Conservation (phyloP, 92 coral and sea anemone species). For the Umimayanthus chanpuru region DNA sequence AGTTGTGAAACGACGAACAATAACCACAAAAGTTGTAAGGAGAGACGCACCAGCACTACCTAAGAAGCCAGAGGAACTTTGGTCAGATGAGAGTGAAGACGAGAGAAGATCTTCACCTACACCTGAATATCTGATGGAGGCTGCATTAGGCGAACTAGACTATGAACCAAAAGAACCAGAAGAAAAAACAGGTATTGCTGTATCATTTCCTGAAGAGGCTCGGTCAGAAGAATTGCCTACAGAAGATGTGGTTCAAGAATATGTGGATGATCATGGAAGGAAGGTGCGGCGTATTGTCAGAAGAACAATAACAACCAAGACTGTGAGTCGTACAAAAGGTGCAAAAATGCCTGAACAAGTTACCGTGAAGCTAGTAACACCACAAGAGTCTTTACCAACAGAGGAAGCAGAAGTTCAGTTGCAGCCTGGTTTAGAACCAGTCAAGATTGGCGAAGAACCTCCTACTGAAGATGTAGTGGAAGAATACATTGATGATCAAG, state of each 20-base stretch:
- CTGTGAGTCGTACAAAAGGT: slow-evolving; percentile 34
- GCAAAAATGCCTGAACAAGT: slow-evolving; percentile 40
- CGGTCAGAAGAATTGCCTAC: slow-evolving; percentile 49
- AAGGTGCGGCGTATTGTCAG: slow-evolving; percentile 68
- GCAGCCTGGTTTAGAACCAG: slow-evolving; percentile 7
- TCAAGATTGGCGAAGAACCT: slow-evolving; percentile 25
- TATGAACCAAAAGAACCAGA: neutral
- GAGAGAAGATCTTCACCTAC: slow-evolving; percentile 7
- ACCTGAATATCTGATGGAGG: slow-evolving; percentile 37
- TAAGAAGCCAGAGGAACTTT: neutral
- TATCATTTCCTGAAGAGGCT: neutral
- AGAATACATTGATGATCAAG: slow-evolving; percentile 67
- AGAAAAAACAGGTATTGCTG: neutral
- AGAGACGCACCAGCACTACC: slow-evolving; percentile 15
- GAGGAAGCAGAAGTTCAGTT: neutral
- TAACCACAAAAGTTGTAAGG: slow-evolving; percentile 46
- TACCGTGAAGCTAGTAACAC: slow-evolving; percentile 24
- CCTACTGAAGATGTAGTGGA: slow-evolving; percentile 59
- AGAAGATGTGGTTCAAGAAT: slow-evolving; percentile 68
- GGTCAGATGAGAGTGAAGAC: neutral
- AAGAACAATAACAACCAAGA: slow-evolving; percentile 55
- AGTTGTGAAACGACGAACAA: slow-evolving; percentile 60
- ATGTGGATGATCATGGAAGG: slow-evolving; percentile 72
- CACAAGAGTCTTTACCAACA: slow-evolving; percentile 43
- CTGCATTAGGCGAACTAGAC: slow-evolving; percentile 19